phyloP scores from a whole-genome alignment of 2,113 vertebrate genomes.

The Leiothrix lutea region DNA sequence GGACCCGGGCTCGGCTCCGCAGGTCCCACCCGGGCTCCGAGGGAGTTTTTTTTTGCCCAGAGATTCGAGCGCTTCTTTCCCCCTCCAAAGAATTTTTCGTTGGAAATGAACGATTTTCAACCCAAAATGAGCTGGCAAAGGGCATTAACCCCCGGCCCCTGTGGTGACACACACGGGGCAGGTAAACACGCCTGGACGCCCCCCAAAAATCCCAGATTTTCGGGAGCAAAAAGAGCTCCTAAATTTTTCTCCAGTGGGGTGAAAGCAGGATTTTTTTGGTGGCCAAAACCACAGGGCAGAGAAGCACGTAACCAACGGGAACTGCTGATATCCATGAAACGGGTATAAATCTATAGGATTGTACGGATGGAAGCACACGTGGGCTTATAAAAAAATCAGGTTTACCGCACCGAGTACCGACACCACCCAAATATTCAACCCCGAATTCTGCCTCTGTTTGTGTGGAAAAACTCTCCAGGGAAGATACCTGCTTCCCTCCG shows the following conservation, averaged over 20 bases:
- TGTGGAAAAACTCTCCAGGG: background rate
- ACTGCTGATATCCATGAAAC: rapidly evolving
- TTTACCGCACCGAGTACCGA: background rate
- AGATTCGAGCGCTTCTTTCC: background rate
- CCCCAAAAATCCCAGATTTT: background rate
- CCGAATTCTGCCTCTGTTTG: too few species aligned
- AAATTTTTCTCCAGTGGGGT: background rate
- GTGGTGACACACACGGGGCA: background rate
- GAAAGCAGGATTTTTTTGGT: background rate
- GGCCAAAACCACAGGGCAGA: background rate
- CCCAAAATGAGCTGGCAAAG: background rate
- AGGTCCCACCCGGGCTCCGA: background rate
- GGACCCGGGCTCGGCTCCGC: background rate
- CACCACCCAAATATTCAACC: background rate
- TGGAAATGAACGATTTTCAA: background rate
- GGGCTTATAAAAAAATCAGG: background rate
- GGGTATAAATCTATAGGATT: background rate
- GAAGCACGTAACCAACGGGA: rapidly evolving
- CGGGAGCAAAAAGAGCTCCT: background rate
- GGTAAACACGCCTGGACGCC: background rate
- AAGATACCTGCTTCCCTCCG: background rate
- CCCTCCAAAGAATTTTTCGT: background rate
- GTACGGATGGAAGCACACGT: rapidly evolving
- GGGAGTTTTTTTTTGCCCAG: rapidly evolving
- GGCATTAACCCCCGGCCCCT: background rate